Conservation (phyloP, 2,888 invertebrate genomes). For the Plagiodera versicolora region DNA sequence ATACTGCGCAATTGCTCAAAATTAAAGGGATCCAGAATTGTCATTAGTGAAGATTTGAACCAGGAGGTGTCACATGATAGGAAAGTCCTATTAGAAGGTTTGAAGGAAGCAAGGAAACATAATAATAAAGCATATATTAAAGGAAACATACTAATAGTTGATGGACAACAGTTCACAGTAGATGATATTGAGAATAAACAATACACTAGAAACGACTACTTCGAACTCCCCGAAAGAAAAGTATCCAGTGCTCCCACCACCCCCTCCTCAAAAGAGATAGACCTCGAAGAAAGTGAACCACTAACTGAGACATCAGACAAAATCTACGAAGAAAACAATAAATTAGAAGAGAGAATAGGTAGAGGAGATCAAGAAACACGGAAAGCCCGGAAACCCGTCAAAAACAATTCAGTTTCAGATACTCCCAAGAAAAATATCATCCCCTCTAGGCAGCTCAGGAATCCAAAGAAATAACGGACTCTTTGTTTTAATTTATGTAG, state of each 20-base stretch:
- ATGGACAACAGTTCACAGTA: slow-evolving; percentile 6
- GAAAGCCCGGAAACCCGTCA: no score
- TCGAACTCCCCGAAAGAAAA: slow-evolving; percentile 7
- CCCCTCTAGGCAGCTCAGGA: no score
- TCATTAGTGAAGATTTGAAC: slow-evolving; percentile 5
- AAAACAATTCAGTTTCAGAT: no score
- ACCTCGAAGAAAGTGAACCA: slow-evolving; percentile 1
- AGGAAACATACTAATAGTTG: slow-evolving; percentile 1
- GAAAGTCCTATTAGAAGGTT: neutral
- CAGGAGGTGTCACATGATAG: neutral
- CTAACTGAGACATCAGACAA: no score
- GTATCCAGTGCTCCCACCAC: slow-evolving; percentile 5
- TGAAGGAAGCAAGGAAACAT: neutral
- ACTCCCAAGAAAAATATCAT: no score
- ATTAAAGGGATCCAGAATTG: slow-evolving; percentile 6
- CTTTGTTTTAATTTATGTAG: no score
- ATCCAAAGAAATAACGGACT: no score
- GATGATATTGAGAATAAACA: slow-evolving; percentile 4
- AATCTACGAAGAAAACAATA: no score
- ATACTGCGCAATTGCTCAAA: slow-evolving; percentile 7
- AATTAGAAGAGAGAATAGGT: no score
- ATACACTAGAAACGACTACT: slow-evolving; percentile 3
- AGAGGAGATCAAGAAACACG: no score
- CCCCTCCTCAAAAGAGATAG: slow-evolving; percentile 3
- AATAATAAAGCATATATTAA: slow-evolving; percentile 9